Base-by-base conservation (phyloP, 1,140 invertebrate species). In the Mactra quadrangularis region DNA sequence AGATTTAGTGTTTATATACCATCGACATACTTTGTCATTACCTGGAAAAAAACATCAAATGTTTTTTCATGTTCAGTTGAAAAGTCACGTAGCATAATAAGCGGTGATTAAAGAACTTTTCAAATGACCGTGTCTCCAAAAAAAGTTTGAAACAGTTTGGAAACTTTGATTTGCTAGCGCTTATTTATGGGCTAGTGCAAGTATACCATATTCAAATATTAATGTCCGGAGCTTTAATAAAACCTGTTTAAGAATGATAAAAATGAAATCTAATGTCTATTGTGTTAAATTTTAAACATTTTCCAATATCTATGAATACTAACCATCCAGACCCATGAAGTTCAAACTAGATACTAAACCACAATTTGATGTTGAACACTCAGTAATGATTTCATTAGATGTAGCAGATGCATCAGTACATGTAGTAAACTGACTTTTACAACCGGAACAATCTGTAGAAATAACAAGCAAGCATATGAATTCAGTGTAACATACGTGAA, bases 271-370 rank as follows among this genome's bases (percentile, higher is more conserved):
- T n/a, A n/a, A n/a, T n/a, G n/a, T n/a, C n/a, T n/a, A n/a, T n/a
- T n/a, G n/a, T n/a, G n/a, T n/a, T n/a, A n/a, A n/a, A n/a, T n/a
- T n/a, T n/a, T n/a, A n/a, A n/a, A n/a, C n/a, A n/a, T n/a, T n/a
- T n/a, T n/a, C n/a, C n/a, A n/a, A n/a, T n/a, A n/a, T n/a, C n/a
- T n/a, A n/a, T n/a, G n/a, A 38, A 64, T 13, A n/a, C 33, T 35
- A 45, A 66, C 62, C 29, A 25, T 66, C 27, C 1, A 2, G 35
- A 4, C 62, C 62, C 3, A 47, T 33, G 22, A 45, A 66, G 38
- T 66, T 66, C n/a, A 66, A 19, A n/a, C n/a, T 66, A 45, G 38
- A 45, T 19, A 66, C 1, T 45, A 45, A 66, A 22, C 62, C 62
- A 66, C 35, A 66, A 3, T 25, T 22, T 13, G 7, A 6, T 25